Evolutionary conservation across 2,797 vertebrate species (phyloP).

Genomic region (Pygocentrus nattereri): DNA sequence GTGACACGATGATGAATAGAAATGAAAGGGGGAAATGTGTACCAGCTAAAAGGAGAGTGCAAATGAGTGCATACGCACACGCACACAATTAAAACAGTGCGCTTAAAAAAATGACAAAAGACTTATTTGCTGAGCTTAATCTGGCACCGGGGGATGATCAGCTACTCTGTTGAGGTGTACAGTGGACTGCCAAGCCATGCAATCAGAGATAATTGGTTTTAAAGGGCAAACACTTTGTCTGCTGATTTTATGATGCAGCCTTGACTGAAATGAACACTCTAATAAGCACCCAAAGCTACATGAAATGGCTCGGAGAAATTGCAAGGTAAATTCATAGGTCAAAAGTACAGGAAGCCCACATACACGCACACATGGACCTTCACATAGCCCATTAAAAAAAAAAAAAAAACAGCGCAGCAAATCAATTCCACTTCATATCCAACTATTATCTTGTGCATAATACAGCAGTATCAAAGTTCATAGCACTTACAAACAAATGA

Average conservation of each 20-base stretch:
- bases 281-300: slow-evolving; percentile 37
- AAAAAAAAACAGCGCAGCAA: not conserved
- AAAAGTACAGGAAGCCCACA: not conserved
- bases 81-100: not conserved
- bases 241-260: slow-evolving; percentile 49
- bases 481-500: too few species aligned
- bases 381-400: not conserved
- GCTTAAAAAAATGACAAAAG: slow-evolving; percentile 10
- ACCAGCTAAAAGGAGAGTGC: slow-evolving; percentile 18
- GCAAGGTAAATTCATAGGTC: slow-evolving; percentile 23
- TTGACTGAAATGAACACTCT: slow-evolving; percentile 45
- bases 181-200: slow-evolving; percentile 39
- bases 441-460: not conserved
- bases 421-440: not conserved
- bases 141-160: not conserved
- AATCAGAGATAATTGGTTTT: slow-evolving; percentile 57
- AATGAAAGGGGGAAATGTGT: slow-evolving; percentile 58
- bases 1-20: slow-evolving; percentile 56
- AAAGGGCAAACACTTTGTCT: slow-evolving; percentile 57
- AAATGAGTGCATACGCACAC: slow-evolving; percentile 7
- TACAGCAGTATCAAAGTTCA: not conserved
- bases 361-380: not conserved
- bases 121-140: slow-evolving; percentile 15
- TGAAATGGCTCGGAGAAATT: slow-evolving; percentile 6
- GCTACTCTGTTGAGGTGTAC: slow-evolving; percentile 31